Conservation (phyloP, 1,140 invertebrate species). For the Oryzaephilus surinamensis region DNA sequence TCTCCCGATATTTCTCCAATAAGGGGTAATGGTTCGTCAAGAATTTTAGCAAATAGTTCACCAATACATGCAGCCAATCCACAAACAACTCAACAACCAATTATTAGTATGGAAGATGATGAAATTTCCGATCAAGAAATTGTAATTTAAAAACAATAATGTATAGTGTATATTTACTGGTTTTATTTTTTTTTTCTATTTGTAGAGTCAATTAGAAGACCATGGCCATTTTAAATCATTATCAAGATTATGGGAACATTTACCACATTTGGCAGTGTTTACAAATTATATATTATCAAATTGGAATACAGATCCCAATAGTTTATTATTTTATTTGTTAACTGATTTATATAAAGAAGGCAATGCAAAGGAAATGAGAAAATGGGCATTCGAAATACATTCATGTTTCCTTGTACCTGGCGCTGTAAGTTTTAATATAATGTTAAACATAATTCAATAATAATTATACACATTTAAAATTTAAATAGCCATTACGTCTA, state of each 20-base stretch:
- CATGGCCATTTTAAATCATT: conserved; percentile 72
- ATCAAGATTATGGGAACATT: conserved; percentile 52
- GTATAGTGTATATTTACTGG: neutral
- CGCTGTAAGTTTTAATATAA: conserved; percentile 47
- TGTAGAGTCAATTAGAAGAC: conserved; percentile 56
- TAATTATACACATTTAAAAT: too few species aligned
- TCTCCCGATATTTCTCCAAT: conserved; percentile 29
- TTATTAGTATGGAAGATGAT: conserved; percentile 92
- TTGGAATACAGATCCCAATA: conserved; percentile 73
- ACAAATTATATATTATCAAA: conserved; percentile 72
- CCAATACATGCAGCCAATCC: conserved; percentile 31
- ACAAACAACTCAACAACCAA: conserved; percentile 52
- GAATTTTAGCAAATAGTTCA: conserved; percentile 26
- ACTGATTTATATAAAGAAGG: conserved; percentile 77
- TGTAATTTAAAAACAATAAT: conserved; percentile 36
- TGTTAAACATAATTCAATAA: conserved; percentile 2
- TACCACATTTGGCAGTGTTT: conserved; percentile 76
- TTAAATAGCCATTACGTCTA: conserved; percentile 65
- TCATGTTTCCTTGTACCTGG: conserved; percentile 89
- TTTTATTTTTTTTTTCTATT: too few species aligned
- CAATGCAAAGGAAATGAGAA: conserved; percentile 77
- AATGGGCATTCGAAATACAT: conserved; percentile 97
- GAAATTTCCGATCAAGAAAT: conserved; percentile 77
- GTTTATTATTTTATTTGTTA: conserved; percentile 78
- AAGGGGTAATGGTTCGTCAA: conserved; percentile 19